A percentile compares a stretch with the other conserved stretches of the same genome.
These are phyloP conservation scores for Hypena proboscidalis DNA, from an alignment of 2,888 invertebrate species.

Conservation along the genomic window DNA sequence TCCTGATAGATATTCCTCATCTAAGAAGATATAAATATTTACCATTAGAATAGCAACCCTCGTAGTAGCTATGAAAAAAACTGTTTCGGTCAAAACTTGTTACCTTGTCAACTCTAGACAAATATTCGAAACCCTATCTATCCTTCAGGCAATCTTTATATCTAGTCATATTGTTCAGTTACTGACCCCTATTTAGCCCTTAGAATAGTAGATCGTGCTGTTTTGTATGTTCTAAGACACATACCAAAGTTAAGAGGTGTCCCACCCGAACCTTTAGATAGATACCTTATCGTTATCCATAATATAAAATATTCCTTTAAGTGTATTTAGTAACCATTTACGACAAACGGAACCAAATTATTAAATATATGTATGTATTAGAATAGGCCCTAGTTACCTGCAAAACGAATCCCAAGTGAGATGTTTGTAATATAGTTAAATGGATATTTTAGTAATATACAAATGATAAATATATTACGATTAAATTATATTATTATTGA, in stretches of 20 bases:
- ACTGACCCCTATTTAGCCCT: conserved; percentile 7
- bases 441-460: conserved; percentile 60
- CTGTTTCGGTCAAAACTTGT: not conserved
- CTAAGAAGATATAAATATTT: not conserved
- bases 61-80: not conserved
- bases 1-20: not conserved
- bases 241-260: too few species aligned
- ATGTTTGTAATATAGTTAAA: conserved; percentile 59
- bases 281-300: conserved; percentile 24
- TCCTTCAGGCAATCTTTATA: not conserved
- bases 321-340: conserved; percentile 36
- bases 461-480: conserved; percentile 46
- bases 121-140: not conserved
- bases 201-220: conserved; percentile 35
- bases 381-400: conserved; percentile 56
- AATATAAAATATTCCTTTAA: conserved; percentile 24
- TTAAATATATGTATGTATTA: conserved; percentile 39
- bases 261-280: conserved; percentile 22
- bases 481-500: conserved; percentile 28
- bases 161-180: conserved; percentile 14
- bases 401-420: conserved; percentile 68
- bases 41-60: not conserved
- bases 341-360: conserved; percentile 57
- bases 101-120: not conserved
- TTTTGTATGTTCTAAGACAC: conserved; percentile 28